phyloP scores from a whole-genome alignment of 2,888 invertebrate species.

The Eueremaeus valkanovi region DNA sequence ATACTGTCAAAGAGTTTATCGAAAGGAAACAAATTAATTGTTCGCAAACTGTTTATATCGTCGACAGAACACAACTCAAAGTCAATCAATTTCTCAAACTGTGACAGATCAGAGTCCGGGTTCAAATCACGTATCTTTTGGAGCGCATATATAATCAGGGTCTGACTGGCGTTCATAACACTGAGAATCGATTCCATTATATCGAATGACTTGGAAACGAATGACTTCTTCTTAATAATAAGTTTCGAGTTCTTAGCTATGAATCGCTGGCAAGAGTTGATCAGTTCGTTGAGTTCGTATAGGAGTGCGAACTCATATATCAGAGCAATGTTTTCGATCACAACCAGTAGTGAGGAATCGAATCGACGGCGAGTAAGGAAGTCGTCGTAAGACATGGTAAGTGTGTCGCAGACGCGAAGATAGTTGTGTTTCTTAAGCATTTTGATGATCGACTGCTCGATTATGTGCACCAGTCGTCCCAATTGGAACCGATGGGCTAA shows the following conservation, averaged over 20 bases:
- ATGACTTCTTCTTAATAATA: slow-evolving; percentile 2
- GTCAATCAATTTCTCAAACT: background rate
- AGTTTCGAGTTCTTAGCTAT: background rate
- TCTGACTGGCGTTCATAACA: background rate
- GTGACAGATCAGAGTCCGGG: background rate
- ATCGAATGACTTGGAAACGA: background rate
- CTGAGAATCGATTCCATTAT: background rate
- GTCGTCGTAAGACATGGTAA: background rate
- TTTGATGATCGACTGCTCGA: slow-evolving; percentile 3
- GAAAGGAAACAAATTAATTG: background rate
- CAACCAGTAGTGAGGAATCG: background rate
- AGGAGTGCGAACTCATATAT: slow-evolving; percentile 5
- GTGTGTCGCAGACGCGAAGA: background rate
- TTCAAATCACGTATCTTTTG: background rate
- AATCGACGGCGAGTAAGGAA: background rate
- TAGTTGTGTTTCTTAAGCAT: slow-evolving; percentile 20
- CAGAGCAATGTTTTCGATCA: background rate
- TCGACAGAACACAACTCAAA: slow-evolving; percentile 5
- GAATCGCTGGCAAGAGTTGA: background rate
- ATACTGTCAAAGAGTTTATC: background rate
- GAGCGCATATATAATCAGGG: background rate
- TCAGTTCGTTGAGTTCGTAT: background rate
- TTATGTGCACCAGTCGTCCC: background rate
- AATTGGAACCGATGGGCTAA: background rate
- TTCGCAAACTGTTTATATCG: background rate